phyloP scores from a whole-genome alignment of 1,140 invertebrate species.

The Aradophagus sp. region DNA sequence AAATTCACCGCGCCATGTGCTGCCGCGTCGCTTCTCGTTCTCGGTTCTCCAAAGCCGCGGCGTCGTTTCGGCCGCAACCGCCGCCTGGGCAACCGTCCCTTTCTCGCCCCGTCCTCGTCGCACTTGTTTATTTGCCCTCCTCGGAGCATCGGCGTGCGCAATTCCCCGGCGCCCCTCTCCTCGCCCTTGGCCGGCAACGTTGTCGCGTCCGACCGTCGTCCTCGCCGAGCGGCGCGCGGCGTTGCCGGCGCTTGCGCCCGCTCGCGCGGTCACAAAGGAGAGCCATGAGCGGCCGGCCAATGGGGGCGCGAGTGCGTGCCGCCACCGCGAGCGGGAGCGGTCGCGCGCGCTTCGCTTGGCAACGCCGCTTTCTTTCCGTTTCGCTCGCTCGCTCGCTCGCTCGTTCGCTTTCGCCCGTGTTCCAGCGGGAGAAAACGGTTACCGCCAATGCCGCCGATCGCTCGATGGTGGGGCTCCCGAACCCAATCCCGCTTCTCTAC shows the following conservation, averaged over 20 bases:
- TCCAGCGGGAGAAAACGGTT: slow-evolving; percentile 56
- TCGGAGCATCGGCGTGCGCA: too few species aligned
- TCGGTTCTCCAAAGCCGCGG: too few species aligned
- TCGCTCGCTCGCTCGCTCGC: slow-evolving; percentile 57
- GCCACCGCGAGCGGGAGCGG: slow-evolving; percentile 64
- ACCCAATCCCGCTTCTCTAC: slow-evolving; percentile 65
- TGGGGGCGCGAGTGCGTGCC: slow-evolving; percentile 48
- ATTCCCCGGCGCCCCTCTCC: too few species aligned
- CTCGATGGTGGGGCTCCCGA: slow-evolving; percentile 33
- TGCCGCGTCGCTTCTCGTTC: too few species aligned
- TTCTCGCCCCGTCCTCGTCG: too few species aligned
- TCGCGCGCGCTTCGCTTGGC: slow-evolving; percentile 54
- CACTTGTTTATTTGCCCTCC: too few species aligned
- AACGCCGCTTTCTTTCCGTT: slow-evolving; percentile 63
- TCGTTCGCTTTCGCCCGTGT: slow-evolving; percentile 56
- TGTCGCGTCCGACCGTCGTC: too few species aligned
- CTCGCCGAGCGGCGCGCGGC: slow-evolving; percentile 48
- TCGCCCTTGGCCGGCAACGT: too few species aligned
- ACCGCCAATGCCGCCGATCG: slow-evolving; percentile 47
- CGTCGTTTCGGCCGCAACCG: too few species aligned
- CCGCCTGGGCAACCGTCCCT: too few species aligned
- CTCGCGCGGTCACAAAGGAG: slow-evolving; percentile 73
- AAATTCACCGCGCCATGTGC: too few species aligned
- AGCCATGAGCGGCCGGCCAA: slow-evolving; percentile 63
- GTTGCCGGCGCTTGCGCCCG: slow-evolving; percentile 68